phyloP scores from a whole-genome alignment of 2,113 vertebrate species.

The Hemichromis elongatus region DNA sequence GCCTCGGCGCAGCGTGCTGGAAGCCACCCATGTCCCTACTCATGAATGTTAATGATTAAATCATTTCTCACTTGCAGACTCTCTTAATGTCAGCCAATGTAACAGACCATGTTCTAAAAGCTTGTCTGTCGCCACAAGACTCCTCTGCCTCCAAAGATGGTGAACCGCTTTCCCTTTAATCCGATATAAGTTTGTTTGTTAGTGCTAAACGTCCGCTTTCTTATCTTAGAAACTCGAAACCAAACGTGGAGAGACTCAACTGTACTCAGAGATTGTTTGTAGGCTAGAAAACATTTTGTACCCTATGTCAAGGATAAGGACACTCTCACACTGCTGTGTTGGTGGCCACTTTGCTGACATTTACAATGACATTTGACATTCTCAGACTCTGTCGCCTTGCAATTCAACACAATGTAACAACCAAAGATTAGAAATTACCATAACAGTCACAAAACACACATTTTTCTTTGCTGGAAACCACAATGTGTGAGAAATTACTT shows the following conservation, averaged over 20 bases:
- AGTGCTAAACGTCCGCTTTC: background rate
- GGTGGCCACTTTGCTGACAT: constrained; percentile 29
- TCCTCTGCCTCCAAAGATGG: background rate
- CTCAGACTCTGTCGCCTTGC: background rate
- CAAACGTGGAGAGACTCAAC: background rate
- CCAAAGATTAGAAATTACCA: background rate
- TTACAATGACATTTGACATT: constrained; percentile 50
- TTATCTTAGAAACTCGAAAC: background rate
- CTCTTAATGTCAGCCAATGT: constrained; percentile 44
- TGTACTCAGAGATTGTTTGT: background rate
- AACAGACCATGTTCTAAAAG: constrained; percentile 1
- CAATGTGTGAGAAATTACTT: rapidly evolving
- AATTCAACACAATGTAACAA: background rate
- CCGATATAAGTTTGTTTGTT: background rate
- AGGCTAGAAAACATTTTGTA: background rate
- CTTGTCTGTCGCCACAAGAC: background rate
- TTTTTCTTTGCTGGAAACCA: background rate
- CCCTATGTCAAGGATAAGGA: background rate
- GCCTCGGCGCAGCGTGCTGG: constrained; percentile 12
- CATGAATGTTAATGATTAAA: constrained; percentile 64
- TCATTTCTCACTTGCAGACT: constrained; percentile 29
- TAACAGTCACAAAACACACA: background rate
- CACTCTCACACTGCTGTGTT: background rate
- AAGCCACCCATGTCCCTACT: constrained; percentile 37
- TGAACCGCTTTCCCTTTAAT: background rate